A percentile compares a stretch with the other conserved stretches of the same genome.
Conservation (phyloP, 1,140 invertebrate genomes). For the Dendrolimus punctatus region DNA sequence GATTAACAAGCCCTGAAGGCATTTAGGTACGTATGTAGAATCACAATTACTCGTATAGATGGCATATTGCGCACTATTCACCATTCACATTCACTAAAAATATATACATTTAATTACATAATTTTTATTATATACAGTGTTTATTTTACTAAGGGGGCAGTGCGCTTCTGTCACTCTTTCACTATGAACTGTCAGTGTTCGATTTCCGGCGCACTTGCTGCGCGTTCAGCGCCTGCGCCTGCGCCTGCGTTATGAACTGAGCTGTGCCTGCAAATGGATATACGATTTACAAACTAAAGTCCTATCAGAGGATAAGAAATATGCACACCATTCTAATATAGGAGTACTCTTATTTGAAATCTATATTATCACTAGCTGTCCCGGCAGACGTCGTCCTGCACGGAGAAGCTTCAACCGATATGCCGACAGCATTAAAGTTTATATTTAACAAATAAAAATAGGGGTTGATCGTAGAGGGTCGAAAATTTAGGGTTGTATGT, state of each 20-base stretch:
- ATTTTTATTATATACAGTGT: slow-evolving; percentile 34
- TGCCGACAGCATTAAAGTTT: too few relatives aligned
- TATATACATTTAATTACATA: slow-evolving; percentile 19
- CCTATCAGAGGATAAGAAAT: too few relatives aligned
- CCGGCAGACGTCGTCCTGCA: too few relatives aligned
- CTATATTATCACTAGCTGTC: too few relatives aligned
- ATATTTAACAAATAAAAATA: too few relatives aligned
- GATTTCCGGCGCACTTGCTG: slow-evolving; percentile 63
- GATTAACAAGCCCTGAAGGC: too few relatives aligned
- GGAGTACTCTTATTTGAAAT: too few relatives aligned
- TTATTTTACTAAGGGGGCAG: slow-evolving; percentile 43
- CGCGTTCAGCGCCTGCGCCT: slow-evolving; percentile 42
- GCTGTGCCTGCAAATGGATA: slow-evolving; percentile 36
- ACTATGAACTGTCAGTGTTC: slow-evolving; percentile 63
- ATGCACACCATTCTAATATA: too few relatives aligned
- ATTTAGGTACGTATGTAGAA: slow-evolving; percentile 13
- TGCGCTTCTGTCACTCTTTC: slow-evolving; percentile 14
- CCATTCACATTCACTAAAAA: slow-evolving; percentile 1
- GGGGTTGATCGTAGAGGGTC: too few relatives aligned
- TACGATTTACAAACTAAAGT: too few relatives aligned
- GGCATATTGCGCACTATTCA: slow-evolving; percentile 7
- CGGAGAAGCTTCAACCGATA: too few relatives aligned
- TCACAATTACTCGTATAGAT: slow-evolving; percentile 9
- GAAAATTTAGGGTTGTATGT: too few relatives aligned
- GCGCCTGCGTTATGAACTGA: slow-evolving; percentile 56